These are phyloP conservation scores for Steinernema feltiae DNA, from an alignment of 1,140 invertebrate species.

Conservation along the genomic window DNA sequence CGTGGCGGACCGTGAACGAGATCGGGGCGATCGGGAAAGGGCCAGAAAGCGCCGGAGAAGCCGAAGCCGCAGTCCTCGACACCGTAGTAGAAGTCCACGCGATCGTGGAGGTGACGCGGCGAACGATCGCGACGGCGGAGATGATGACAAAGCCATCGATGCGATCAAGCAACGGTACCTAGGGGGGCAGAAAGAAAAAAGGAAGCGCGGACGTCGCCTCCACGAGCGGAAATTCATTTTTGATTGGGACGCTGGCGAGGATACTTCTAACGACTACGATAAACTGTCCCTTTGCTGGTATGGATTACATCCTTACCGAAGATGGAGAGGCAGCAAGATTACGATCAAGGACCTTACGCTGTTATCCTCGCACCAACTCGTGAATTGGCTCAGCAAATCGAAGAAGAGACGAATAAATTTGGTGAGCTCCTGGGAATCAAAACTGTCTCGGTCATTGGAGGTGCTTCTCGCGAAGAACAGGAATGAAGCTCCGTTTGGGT, in stretches of 20 bases:
- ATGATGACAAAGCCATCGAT: slow-evolving; percentile 31
- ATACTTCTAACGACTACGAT: slow-evolving; percentile 96
- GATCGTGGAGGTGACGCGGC: not conserved
- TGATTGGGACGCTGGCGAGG: slow-evolving; percentile 98
- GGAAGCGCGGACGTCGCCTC: slow-evolving; percentile 71
- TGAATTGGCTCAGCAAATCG: slow-evolving; percentile 98
- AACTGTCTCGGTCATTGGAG: slow-evolving; percentile 95
- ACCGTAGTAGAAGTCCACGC: slow-evolving; percentile 14
- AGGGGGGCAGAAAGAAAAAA: slow-evolving; percentile 86
- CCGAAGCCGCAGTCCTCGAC: slow-evolving; percentile 17
- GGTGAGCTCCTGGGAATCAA: slow-evolving; percentile 85
- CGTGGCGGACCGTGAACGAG: slow-evolving; percentile 47
- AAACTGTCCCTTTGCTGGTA: slow-evolving; percentile 82
- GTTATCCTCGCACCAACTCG: slow-evolving; percentile 98
- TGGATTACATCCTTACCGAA: slow-evolving; percentile 98
- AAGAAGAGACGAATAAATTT: slow-evolving; percentile 97
- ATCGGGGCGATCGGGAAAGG: slow-evolving; percentile 36
- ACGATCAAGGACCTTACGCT: slow-evolving; percentile 89
- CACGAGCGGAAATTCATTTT: slow-evolving; percentile 99
- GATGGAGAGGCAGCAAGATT: slow-evolving; percentile 69
- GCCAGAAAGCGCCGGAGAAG: slow-evolving; percentile 18
- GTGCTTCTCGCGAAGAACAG: slow-evolving; percentile 93
- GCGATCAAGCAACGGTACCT: slow-evolving; percentile 68
- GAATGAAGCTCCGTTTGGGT: slow-evolving; percentile 86
- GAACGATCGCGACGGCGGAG: slow-evolving; percentile 22